Base-by-base conservation (phyloP, 1,140 invertebrate species). In the Epicauta chinensis region DNA sequence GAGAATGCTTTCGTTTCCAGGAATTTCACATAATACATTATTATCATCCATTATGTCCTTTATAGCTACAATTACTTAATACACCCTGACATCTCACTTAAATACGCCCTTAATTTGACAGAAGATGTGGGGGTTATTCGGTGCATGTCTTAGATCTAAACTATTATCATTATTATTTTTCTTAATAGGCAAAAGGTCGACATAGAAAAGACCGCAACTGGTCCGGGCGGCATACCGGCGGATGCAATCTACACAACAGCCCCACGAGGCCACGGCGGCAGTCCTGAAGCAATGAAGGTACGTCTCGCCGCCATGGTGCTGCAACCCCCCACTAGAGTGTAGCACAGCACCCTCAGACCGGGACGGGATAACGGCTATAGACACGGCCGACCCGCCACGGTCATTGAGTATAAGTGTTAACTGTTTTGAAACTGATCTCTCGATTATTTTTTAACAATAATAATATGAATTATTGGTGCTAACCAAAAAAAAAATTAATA, bases 281-380 rank as follows among this genome's bases (percentile, higher is more conserved):
- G 61, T 32, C 81, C 82, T 29, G 83, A 79, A 66, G 82, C 83
- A 68, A 83, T 85, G 80, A 84, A 86, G 82, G 83, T 85, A 76
- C 83, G 83, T 72, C 81, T 84, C 67, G 83, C 83, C 65, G 81
- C 83, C 66, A 82, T 85, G 75, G 82, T 85, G 71, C 80, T 85
- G 70, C 82, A 85, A 76, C 82, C 83, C 57, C 83, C 83, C 71
- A 85, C 83, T 77, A 82, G 82, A 75, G 83, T 86, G 78, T 86
- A 83, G 81, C 77, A 77, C 65, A 66, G 66, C 66, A 69, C 66
- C 48, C 44, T 57, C 48, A 44, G 55, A 35, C 56, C 55, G 52
- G 46, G 53, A 45, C 57, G 55, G 15, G 43, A 47, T 51, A 42
- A 55, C 42, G 31, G 53, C 37, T 44, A 54, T 16, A 50, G 50